These are phyloP conservation scores for Panonychus citri DNA, from an alignment of 1,140 invertebrate species.

Conservation along the genomic window DNA sequence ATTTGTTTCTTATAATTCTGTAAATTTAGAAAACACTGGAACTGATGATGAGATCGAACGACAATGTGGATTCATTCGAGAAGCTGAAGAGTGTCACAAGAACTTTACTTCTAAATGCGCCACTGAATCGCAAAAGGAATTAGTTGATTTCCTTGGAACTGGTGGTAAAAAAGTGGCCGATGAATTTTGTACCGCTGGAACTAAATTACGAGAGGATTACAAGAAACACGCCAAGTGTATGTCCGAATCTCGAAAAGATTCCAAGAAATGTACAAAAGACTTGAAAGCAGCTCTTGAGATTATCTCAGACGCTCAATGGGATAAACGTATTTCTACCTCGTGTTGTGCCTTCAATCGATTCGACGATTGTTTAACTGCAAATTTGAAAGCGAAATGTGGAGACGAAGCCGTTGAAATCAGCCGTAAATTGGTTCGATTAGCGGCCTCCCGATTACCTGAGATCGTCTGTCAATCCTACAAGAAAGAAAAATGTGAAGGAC, in stretches of 20 bases:
- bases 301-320: conserved; percentile 11
- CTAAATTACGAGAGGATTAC: background rate
- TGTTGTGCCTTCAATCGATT: no score
- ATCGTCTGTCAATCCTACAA: no score
- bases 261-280: conserved; percentile 13
- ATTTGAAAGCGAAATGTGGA: no score
- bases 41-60: conserved; percentile 12
- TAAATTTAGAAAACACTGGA: background rate
- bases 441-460: no score
- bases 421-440: no score
- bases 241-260: background rate
- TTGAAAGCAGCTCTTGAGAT: conserved; percentile 15
- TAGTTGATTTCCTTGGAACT: conserved; percentile 15
- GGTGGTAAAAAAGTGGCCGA: conserved; percentile 14
- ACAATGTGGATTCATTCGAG: conserved; percentile 12
- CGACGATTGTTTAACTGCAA: no score
- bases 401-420: no score
- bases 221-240: background rate
- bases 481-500: no score
- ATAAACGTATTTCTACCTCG: no score
- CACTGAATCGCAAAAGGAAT: conserved; percentile 15
- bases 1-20: background rate
- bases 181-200: conserved; percentile 17
- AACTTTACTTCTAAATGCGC: conserved; percentile 15
- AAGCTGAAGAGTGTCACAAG: conserved; percentile 16